Conservation (phyloP, 2,888 invertebrate species). For the Eumerus sabulonum region DNA sequence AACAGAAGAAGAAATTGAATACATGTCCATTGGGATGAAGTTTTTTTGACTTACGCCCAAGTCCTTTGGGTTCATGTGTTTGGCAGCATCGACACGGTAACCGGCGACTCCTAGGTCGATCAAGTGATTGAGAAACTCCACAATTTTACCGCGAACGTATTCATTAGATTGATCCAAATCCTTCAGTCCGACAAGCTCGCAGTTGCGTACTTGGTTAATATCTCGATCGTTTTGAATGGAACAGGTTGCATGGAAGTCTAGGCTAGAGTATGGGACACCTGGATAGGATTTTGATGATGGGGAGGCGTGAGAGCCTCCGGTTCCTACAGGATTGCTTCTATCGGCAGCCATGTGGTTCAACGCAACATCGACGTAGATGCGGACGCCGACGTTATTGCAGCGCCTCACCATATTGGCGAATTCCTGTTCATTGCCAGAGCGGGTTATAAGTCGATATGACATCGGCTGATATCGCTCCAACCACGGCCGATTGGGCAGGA, state of each 20-base stretch:
- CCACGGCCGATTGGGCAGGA: constrained; percentile 86
- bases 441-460: constrained; percentile 86
- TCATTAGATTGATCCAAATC: constrained; percentile 86
- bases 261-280: constrained; percentile 83
- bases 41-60: constrained; percentile 77
- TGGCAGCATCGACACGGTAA: constrained; percentile 89
- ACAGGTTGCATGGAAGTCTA: constrained; percentile 86
- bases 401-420: constrained; percentile 88
- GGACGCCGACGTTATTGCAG: constrained; percentile 89
- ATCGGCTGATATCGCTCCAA: constrained; percentile 94
- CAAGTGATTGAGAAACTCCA: constrained; percentile 74
- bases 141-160: constrained; percentile 83
- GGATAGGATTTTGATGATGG: constrained; percentile 81
- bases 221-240: constrained; percentile 84
- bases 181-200: constrained; percentile 85
- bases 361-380: constrained; percentile 91
- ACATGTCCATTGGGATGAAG: not conserved
- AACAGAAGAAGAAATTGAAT: constrained; percentile 76
- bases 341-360: constrained; percentile 91
- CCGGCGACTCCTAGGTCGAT: constrained; percentile 88
- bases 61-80: constrained; percentile 89
- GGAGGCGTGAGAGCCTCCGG: constrained; percentile 83
- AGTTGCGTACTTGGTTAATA: constrained; percentile 84
- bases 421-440: constrained; percentile 87
- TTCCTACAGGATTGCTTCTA: constrained; percentile 79